Evolutionary conservation across 1,140 invertebrate species (phyloP).

Genomic region (Oedothorax gibbosus): DNA sequence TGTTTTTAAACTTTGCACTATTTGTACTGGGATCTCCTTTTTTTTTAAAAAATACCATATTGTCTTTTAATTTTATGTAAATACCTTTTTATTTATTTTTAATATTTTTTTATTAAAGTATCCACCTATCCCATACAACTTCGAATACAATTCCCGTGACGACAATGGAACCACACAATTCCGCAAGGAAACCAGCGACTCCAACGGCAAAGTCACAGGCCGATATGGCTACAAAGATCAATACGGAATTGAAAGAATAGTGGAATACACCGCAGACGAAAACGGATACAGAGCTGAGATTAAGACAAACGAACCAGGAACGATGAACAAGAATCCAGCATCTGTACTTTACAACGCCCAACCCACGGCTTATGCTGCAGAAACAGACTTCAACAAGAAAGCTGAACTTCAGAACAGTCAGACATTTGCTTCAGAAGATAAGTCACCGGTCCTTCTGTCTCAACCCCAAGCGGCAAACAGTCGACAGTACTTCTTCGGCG

Average conservation of each 20-base stretch:
- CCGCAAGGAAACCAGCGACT: constrained; percentile 58
- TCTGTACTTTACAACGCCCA: constrained; percentile 36
- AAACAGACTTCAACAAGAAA: too few relatives aligned
- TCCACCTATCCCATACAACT: constrained; percentile 29
- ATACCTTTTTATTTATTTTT: neutral
- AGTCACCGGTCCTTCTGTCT: too few relatives aligned
- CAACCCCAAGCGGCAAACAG: too few relatives aligned
- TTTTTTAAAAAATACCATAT: neutral
- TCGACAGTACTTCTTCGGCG: too few relatives aligned
- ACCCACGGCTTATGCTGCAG: neutral
- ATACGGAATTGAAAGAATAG: constrained; percentile 41
- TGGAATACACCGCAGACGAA: constrained; percentile 62
- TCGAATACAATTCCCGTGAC: constrained; percentile 25
- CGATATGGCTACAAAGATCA: constrained; percentile 59
- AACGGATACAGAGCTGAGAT: constrained; percentile 60
- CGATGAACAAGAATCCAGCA: constrained; percentile 47
- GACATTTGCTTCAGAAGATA: neutral
- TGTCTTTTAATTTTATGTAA: neutral
- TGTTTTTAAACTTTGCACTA: too few relatives aligned
- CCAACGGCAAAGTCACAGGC: constrained; percentile 60
- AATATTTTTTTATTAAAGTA: neutral
- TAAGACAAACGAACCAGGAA: constrained; percentile 60
- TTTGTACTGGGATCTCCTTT: too few relatives aligned
- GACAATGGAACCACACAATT: constrained; percentile 54
- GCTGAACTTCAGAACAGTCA: neutral